Conservation (phyloP, 2,797 vertebrate genomes). For the Ctenosaura bakeri region DNA sequence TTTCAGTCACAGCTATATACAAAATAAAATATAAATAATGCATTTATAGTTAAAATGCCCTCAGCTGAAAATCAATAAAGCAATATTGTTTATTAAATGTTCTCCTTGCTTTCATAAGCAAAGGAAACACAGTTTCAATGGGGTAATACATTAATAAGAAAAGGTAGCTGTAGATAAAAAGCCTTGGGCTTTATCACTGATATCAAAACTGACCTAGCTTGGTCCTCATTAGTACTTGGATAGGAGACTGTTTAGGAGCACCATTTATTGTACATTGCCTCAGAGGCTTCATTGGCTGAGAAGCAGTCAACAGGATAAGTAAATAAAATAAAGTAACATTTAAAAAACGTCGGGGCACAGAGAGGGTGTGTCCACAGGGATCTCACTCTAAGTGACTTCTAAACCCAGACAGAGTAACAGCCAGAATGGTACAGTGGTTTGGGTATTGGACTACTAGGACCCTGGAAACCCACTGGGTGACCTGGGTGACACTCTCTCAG, state of each 20-base stretch:
- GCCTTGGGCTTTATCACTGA: no score
- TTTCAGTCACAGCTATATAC: neutral
- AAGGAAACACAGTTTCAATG: neutral
- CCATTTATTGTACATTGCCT: no score
- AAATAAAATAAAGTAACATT: neutral
- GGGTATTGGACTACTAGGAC: neutral
- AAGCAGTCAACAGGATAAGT: neutral
- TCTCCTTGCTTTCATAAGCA: neutral
- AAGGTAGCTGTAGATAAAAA: neutral
- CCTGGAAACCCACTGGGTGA: neutral
- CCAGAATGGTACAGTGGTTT: no score
- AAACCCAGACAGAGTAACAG: no score
- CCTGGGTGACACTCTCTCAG: no score
- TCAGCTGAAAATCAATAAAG: neutral
- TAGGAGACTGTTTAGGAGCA: no score
- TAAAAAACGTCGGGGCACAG: neutral
- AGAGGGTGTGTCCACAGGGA: neutral
- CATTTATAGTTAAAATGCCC: neutral
- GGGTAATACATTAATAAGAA: neutral
- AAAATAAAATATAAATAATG: constrained; percentile 4
- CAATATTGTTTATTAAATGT: neutral
- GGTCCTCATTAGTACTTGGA: no score
- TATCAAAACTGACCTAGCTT: no score
- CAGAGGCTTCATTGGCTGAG: no score
- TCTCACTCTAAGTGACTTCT: neutral